A percentile compares a stretch with the other conserved stretches of the same genome.
These are phyloP conservation scores for Typhlichthys eigenmanni DNA, from an alignment of 2,797 vertebrate genomes.

Conservation along the genomic window DNA sequence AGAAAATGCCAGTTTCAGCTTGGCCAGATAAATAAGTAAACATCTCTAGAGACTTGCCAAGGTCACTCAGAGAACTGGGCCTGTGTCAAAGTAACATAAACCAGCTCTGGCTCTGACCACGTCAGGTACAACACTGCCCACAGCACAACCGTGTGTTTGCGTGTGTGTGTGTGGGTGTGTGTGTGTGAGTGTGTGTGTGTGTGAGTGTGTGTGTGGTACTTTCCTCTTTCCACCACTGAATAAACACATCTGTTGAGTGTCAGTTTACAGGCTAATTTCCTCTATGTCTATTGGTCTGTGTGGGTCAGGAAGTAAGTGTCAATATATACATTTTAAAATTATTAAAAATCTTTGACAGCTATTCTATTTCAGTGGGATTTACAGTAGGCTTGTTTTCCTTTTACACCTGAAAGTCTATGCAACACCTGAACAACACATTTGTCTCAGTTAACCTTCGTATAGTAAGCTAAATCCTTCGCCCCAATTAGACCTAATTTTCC, in stretches of 20 bases:
- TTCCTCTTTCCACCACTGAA: conserved; percentile 39
- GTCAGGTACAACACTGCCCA: conserved; percentile 14
- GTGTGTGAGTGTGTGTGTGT: conserved; percentile 10
- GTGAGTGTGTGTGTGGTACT: conserved; percentile 14
- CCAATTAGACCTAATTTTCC: conserved; percentile 56
- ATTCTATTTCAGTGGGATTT: not conserved
- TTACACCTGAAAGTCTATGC: conserved; percentile 1
- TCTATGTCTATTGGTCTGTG: conserved; percentile 34
- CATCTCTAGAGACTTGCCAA: conserved; percentile 39
- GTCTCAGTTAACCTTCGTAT: conserved; percentile 53
- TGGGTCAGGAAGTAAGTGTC: not conserved
- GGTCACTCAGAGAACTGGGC: conserved; percentile 45
- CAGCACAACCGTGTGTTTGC: conserved; percentile 11
- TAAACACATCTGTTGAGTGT: conserved; percentile 44
- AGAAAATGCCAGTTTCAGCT: conserved; percentile 15
- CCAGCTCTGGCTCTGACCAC: conserved; percentile 48
- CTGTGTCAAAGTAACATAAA: conserved; percentile 38
- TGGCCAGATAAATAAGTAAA: conserved; percentile 43
- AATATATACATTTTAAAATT: not conserved
- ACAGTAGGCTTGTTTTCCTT: not conserved
- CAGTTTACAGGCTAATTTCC: conserved; percentile 50
- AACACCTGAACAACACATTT: conserved; percentile 20
- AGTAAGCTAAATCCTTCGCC: conserved; percentile 15
- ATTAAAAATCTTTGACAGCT: not conserved
- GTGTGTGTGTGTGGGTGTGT: not conserved